Conservation (phyloP, 2,888 invertebrate genomes). For the Argyresthia goedartella region DNA sequence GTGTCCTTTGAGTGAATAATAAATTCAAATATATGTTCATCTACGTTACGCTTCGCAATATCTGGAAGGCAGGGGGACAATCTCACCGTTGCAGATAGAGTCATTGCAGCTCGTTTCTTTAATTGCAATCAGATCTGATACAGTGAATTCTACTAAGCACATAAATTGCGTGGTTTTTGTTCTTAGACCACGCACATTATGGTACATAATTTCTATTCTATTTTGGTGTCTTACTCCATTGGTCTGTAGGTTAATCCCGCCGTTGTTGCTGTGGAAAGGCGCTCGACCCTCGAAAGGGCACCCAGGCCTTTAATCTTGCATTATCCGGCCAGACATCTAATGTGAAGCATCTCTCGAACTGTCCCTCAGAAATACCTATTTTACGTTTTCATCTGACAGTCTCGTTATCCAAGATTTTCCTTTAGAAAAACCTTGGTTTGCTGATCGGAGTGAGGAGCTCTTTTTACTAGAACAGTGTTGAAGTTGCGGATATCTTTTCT, state of each 20-base stretch:
- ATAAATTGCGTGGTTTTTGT: neutral
- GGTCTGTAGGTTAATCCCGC: neutral
- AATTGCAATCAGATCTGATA: neutral
- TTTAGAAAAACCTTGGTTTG: too few relatives aligned
- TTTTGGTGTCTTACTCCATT: neutral
- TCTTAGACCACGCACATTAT: neutral
- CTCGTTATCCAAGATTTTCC: too few relatives aligned
- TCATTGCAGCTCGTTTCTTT: neutral
- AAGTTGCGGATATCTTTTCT: too few relatives aligned
- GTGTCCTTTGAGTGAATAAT: constrained; percentile 1
- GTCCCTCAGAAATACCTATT: constrained; percentile 9
- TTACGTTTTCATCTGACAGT: too few relatives aligned
- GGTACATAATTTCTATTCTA: neutral
- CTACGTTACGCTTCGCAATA: neutral
- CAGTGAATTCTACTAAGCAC: neutral
- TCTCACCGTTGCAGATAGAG: constrained; percentile 1
- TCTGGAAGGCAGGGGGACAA: neutral
- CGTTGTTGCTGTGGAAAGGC: neutral
- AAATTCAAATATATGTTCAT: constrained; percentile 1
- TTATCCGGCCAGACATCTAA: constrained; percentile 13
- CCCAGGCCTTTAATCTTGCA: constrained; percentile 13
- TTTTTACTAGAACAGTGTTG: too few relatives aligned
- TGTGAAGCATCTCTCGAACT: constrained; percentile 9
- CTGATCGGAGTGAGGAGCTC: too few relatives aligned
- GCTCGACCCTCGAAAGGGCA: constrained; percentile 1